phyloP scores from a whole-genome alignment of 2,797 vertebrate species.

The Cirrhinus mrigala region DNA sequence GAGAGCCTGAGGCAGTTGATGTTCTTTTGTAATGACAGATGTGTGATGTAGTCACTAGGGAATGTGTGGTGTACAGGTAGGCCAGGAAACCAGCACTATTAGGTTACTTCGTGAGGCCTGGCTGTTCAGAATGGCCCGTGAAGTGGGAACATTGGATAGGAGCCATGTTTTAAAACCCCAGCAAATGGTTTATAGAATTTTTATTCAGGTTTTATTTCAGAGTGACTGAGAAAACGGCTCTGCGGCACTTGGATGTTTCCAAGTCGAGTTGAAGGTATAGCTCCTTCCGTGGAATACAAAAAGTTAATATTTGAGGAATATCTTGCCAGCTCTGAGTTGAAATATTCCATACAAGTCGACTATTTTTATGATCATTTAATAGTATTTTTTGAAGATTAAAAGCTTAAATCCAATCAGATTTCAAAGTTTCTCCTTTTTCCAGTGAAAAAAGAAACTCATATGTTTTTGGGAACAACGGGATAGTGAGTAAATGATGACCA shows the following conservation, averaged over 20 bases:
- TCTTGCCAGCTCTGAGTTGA: background rate
- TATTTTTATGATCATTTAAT: background rate
- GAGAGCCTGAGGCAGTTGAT: conserved; percentile 29
- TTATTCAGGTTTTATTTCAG: conserved; percentile 49
- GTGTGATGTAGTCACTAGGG: conserved; percentile 46
- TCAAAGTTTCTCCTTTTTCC: background rate
- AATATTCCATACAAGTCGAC: background rate
- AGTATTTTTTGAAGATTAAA: background rate
- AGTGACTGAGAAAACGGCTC: conserved; percentile 25
- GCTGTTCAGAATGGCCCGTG: conserved; percentile 17
- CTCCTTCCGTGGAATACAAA: background rate
- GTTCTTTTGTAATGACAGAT: conserved; percentile 42
- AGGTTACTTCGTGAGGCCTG: conserved; percentile 35
- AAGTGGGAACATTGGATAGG: conserved; percentile 40
- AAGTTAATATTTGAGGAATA: background rate
- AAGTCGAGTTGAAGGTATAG: conserved; percentile 4
- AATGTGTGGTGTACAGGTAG: conserved; percentile 53
- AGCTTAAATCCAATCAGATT: background rate
- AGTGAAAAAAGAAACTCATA: background rate
- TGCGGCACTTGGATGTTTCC: conserved; percentile 12
- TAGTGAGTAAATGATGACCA: background rate
- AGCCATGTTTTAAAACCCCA: conserved; percentile 34
- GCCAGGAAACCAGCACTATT: conserved; percentile 46
- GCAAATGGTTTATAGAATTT: conserved; percentile 44
- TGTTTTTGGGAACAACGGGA: background rate